Evolutionary conservation across 2,113 vertebrate species (phyloP), one percentile per base, ranked within the genome.

Genomic region (Andinoacara biseriatus): DNA sequence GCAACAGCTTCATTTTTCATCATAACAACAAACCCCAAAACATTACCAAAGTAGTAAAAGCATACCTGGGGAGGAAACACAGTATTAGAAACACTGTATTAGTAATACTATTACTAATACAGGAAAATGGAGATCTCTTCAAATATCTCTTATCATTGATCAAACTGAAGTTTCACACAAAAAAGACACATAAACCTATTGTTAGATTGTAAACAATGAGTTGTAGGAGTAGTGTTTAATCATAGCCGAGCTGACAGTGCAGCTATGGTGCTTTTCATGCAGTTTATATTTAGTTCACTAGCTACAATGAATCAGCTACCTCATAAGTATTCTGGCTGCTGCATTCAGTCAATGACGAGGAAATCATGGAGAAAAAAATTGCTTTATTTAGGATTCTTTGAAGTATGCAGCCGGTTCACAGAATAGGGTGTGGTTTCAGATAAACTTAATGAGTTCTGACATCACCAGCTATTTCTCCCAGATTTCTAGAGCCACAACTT

Each of bases 221-320:
- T 46, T 74, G 33, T 58, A 49, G 14, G n/a, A 60, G 65, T 29
- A 69, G 58, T 22, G 54, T 87, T 87, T 83, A 63, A 80, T 87
- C 79, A 77, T 35, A 74, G 67, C 33, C 54, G 29, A 31, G 40
- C 18, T 84, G 80, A 80, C 82, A 72, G 69, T 76, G 24, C 58
- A 58, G 58, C 58, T 58, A 38, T 24, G 20, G n/a, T 63, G 31
- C 57, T 76, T 79, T 78, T 76, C 31, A 29, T 74, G n/a, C 24
- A 72, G 52, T 80, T 78, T 76, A 72, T 75, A 74, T 81, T 78
- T 69, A 58, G 60, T 86, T 52, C 13, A 62, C 10, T 14, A 58
- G 58, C 58, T 59, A 20, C 78, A 80, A 54, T 69, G 56, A 82
- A 82, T 80, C 60, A 74, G 22, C 9, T 40, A 54, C 38, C 52